phyloP scores from a whole-genome alignment of 1,140 invertebrate species.

The Stegodyphus mimosarum region DNA sequence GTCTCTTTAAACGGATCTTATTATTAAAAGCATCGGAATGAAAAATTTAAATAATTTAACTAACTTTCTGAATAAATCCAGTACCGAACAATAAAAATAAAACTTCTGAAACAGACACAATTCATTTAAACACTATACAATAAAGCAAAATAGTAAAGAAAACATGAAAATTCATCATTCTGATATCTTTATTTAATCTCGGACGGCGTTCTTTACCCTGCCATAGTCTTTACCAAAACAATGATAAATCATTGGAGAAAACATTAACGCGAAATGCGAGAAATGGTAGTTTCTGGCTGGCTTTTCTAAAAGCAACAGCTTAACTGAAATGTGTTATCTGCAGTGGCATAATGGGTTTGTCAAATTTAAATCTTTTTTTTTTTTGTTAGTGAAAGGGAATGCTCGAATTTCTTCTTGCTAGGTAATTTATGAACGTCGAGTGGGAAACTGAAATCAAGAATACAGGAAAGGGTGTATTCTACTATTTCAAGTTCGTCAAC shows the following conservation, averaged over 20 bases:
- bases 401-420: not conserved
- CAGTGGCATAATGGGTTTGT: slow-evolving; percentile 50
- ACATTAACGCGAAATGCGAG: slow-evolving; percentile 29
- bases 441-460: slow-evolving; percentile 29
- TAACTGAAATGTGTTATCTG: slow-evolving; percentile 33
- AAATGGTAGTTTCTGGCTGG: not conserved
- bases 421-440: slow-evolving; percentile 41
- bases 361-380: slow-evolving; percentile 55
- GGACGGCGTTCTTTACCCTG: slow-evolving; percentile 15
- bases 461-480: too few relatives aligned
- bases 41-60: too few relatives aligned
- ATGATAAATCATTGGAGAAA: slow-evolving; percentile 50
- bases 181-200: slow-evolving; percentile 51
- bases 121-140: too few relatives aligned
- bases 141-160: too few relatives aligned
- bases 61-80: too few relatives aligned
- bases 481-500: too few relatives aligned
- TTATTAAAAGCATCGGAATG: too few relatives aligned
- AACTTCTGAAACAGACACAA: too few relatives aligned
- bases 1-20: too few relatives aligned
- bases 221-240: slow-evolving; percentile 8
- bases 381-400: not conserved
- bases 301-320: slow-evolving; percentile 9
- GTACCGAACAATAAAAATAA: too few relatives aligned
- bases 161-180: slow-evolving; percentile 34